phyloP scores from a whole-genome alignment of 2,888 invertebrate species.

The Leistus spinibarbis region DNA sequence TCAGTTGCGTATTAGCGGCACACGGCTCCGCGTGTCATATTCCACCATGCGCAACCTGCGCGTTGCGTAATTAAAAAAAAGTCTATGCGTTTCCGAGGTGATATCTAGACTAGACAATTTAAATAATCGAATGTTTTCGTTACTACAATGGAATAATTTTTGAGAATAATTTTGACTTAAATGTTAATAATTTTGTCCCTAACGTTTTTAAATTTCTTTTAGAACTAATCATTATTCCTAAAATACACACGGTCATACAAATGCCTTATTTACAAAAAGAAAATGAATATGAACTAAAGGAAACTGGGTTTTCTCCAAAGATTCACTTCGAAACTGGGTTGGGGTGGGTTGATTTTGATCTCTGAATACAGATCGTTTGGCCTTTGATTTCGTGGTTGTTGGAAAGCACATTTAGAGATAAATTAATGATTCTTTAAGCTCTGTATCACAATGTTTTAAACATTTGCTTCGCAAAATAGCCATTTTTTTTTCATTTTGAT shows the following conservation, averaged over 20 bases:
- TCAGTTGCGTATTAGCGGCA: no score
- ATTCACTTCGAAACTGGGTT: background rate
- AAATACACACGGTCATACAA: constrained; percentile 37
- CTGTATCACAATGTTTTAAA: constrained; percentile 59
- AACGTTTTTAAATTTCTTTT: constrained; percentile 26
- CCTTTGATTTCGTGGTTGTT: constrained; percentile 48
- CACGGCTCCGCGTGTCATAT: no score
- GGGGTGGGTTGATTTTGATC: background rate
- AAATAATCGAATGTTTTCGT: constrained; percentile 30
- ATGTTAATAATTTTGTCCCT: constrained; percentile 33
- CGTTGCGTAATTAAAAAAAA: background rate
- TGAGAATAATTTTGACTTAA: constrained; percentile 33
- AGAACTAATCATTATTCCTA: constrained; percentile 38
- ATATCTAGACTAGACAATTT: constrained; percentile 33
- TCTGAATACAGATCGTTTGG: constrained; percentile 46
- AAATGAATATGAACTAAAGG: background rate
- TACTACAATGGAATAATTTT: constrained; percentile 35
- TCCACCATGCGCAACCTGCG: background rate
- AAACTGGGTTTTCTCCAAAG: background rate
- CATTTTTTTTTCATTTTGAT: constrained; percentile 47
- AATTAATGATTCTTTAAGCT: constrained; percentile 46
- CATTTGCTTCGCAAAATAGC: constrained; percentile 54
- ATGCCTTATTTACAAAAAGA: constrained; percentile 36
- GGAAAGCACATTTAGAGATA: constrained; percentile 50
- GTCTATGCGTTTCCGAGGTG: background rate